Base-by-base conservation (phyloP, 2,888 invertebrate species). In the Brachypalpus laphriformis region DNA sequence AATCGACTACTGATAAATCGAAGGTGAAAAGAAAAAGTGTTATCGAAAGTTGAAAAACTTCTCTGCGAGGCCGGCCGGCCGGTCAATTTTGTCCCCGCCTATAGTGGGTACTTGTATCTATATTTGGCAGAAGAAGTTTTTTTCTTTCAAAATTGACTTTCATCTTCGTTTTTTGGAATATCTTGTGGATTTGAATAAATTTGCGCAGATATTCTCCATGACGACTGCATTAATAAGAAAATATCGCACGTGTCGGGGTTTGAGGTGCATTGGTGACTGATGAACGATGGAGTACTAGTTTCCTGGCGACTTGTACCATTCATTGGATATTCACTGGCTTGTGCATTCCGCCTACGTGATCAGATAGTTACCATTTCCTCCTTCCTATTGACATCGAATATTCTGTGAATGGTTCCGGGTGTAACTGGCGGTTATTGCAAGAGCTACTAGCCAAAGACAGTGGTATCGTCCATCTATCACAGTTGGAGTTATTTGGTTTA, bases 31-130 rank as follows among this genome's bases (percentile, higher is more conserved):
- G 71, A 61, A 82, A 82, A 77, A 82, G 82, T 72, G 59, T 63
- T 72, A 82, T 72, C 82, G 82, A 82, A 82, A 82, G 82, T 82
- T 82, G 82, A 72, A 66, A 82, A 78, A 72, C 82, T 28, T 68
- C 77, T 77, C 61, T 54, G 59, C 66, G 72, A 76, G 42, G 75
- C 25, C 54, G 51, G 31, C 34, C 66, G 66, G 18, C 45, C 20
- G 4, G 11, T 14, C 11, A 31, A 5, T 45, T 45, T 37, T 28
- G 45, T 45, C n/a, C 7, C 8, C 9, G 34, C 11, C 47, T 16
- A n/a, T n/a, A n/a, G 20, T 28, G 54, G 68, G 54, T 65, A 34
- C 18, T 14, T 18, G 25, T 40, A 22, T 57, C 40, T 28, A 28
- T 14, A n/a, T 40, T 22, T 40, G 59, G 16, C 18, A 25, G 49